Conservation (phyloP, 2,888 invertebrate species). For the Ophraella communa region DNA sequence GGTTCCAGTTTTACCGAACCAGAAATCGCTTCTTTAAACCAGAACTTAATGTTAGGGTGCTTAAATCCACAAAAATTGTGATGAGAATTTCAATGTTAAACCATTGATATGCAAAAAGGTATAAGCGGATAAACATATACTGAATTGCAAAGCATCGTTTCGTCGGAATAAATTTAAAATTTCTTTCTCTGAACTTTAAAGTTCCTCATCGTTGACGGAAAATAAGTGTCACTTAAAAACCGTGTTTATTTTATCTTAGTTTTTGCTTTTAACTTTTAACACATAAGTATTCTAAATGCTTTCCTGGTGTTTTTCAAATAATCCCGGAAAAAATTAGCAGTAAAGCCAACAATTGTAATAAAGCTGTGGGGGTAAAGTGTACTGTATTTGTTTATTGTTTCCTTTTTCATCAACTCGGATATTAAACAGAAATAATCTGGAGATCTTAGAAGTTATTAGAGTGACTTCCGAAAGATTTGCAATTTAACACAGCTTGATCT, state of each 20-base stretch:
- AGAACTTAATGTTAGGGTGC: constrained; percentile 19
- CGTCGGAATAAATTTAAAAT: constrained; percentile 1
- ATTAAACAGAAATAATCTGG: too few species aligned
- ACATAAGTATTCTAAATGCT: too few species aligned
- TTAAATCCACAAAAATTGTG: constrained; percentile 23
- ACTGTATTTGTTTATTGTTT: too few species aligned
- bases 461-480: too few species aligned
- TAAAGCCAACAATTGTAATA: too few species aligned
- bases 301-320: not conserved
- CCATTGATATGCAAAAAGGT: constrained; percentile 24
- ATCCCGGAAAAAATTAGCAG: too few species aligned
- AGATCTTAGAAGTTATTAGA: too few species aligned
- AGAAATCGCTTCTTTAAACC: constrained; percentile 22
- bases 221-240: not conserved
- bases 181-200: constrained; percentile 11
- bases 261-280: not conserved
- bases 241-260: not conserved
- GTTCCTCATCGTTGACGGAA: constrained; percentile 2
- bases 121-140: constrained; percentile 25
- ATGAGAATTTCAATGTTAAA: constrained; percentile 16
- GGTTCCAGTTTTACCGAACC: constrained; percentile 18
- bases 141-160: constrained; percentile 18
- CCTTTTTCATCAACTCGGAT: too few species aligned
- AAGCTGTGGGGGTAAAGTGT: too few species aligned
- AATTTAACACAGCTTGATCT: too few species aligned